phyloP scores from a whole-genome alignment of 2,113 vertebrate species.

The Loxodonta africana region DNA sequence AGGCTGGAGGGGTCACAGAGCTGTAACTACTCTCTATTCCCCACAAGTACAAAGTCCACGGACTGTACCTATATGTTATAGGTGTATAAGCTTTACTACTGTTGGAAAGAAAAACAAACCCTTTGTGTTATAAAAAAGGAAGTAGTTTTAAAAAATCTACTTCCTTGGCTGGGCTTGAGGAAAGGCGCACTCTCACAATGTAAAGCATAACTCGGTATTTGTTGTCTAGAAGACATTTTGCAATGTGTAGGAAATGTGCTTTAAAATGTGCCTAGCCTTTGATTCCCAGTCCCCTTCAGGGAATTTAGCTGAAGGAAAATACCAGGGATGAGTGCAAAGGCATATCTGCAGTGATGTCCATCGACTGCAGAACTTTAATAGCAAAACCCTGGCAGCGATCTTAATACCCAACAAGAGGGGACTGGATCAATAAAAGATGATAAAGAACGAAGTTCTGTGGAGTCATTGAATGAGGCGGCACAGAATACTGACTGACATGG shows the following conservation, averaged over 20 bases:
- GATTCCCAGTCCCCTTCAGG: not conserved
- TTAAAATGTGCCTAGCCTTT: constrained; percentile 24
- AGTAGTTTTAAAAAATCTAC: constrained; percentile 54
- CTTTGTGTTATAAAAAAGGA: not conserved
- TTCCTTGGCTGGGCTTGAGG: not conserved
- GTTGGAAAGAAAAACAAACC: not conserved
- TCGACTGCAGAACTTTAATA: not conserved
- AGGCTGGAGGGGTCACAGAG: not conserved
- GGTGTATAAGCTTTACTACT: not conserved
- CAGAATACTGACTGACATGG: not conserved
- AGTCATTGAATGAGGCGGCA: not conserved
- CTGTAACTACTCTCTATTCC: not conserved
- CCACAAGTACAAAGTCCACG: constrained; percentile 16
- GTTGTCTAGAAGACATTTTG: constrained; percentile 49
- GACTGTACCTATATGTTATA: not conserved
- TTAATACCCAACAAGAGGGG: not conserved
- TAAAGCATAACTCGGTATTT: not conserved
- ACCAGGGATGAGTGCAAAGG: not conserved
- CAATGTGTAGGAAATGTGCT: constrained; percentile 28
- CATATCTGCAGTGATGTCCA: not conserved
- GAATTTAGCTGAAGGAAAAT: constrained; percentile 33
- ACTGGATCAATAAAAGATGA: constrained; percentile 10
- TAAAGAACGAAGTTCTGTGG: not conserved
- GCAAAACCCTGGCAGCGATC: not conserved
- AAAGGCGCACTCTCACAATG: not conserved